These are phyloP conservation scores for Atherix ibis DNA, from an alignment of 2,888 invertebrate species.

Conservation along the genomic window DNA sequence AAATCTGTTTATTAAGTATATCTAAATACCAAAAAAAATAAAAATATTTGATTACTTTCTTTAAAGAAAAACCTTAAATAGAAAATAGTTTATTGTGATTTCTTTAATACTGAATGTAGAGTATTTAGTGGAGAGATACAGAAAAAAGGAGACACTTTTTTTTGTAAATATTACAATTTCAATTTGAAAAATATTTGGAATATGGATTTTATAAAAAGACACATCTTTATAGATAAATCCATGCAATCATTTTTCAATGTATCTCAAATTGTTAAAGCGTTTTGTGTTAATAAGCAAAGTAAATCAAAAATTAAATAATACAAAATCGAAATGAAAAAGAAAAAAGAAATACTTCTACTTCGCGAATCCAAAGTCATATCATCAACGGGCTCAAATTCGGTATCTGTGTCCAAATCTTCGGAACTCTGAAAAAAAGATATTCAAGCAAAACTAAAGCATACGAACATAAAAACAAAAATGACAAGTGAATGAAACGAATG, in stretches of 20 bases:
- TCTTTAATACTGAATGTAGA: too few species aligned
- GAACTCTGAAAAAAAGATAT: slow-evolving; percentile 37
- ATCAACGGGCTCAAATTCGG: slow-evolving; percentile 51
- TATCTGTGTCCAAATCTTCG: slow-evolving; percentile 51
- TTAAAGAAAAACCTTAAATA: too few species aligned
- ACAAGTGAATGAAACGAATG: slow-evolving; percentile 10
- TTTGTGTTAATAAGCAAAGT: slow-evolving; percentile 5
- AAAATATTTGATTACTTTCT: too few species aligned
- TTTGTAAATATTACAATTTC: too few species aligned
- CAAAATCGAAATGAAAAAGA: slow-evolving; percentile 15
- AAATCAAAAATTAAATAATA: slow-evolving; percentile 9
- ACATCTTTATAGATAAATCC: not conserved
- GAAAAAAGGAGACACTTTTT: too few species aligned
- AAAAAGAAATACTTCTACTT: slow-evolving; percentile 42
- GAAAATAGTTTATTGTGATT: too few species aligned
- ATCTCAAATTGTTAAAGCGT: not conserved
- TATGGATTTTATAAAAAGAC: not conserved
- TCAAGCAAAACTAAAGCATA: slow-evolving; percentile 11
- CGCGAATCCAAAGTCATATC: slow-evolving; percentile 52
- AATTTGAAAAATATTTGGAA: not conserved
- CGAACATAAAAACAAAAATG: slow-evolving; percentile 11
- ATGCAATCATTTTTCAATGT: not conserved
- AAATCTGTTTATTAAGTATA: too few species aligned
- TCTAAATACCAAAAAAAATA: too few species aligned
- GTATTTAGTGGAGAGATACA: too few species aligned